Conservation (phyloP, 2,888 invertebrate genomes). For the Ganaspis brasiliensis region DNA sequence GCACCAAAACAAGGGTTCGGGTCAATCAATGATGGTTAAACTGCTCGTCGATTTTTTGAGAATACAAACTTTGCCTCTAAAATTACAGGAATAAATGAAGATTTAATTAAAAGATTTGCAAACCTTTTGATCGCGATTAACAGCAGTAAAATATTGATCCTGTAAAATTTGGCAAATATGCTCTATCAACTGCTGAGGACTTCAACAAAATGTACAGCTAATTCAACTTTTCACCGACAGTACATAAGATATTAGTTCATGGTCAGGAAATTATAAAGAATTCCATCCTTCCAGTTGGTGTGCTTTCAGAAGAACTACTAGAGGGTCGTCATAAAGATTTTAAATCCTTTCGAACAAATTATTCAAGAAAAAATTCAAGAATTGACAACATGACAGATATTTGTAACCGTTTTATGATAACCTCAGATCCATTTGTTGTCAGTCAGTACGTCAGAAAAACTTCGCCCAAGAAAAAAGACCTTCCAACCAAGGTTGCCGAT, state of each 20-base stretch:
- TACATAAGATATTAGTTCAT: constrained; percentile 46
- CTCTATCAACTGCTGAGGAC: constrained; percentile 33
- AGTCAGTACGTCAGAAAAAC: not conserved
- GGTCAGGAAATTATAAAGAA: constrained; percentile 35
- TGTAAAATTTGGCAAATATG: constrained; percentile 40
- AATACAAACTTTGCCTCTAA: constrained; percentile 4
- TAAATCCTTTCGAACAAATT: constrained; percentile 32
- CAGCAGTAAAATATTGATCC: constrained; percentile 37
- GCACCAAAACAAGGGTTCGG: constrained; percentile 47
- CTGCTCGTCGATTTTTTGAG: constrained; percentile 38
- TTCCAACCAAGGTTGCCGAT: not conserved
- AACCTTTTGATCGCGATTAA: constrained; percentile 43
- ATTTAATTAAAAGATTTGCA: constrained; percentile 38
- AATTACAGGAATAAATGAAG: constrained; percentile 24
- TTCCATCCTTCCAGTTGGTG: constrained; percentile 43
- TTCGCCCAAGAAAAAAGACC: not conserved
- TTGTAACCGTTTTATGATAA: constrained; percentile 44
- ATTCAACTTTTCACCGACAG: constrained; percentile 43
- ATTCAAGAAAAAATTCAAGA: constrained; percentile 41
- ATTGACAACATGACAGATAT: constrained; percentile 41
- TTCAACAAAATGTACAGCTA: constrained; percentile 32
- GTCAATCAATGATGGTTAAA: constrained; percentile 41
- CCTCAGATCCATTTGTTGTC: constrained; percentile 37
- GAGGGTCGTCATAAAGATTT: constrained; percentile 49
- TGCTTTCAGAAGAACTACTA: constrained; percentile 41